phyloP scores from a whole-genome alignment of 2,888 invertebrate genomes.

The Agrilus cyanescens region DNA sequence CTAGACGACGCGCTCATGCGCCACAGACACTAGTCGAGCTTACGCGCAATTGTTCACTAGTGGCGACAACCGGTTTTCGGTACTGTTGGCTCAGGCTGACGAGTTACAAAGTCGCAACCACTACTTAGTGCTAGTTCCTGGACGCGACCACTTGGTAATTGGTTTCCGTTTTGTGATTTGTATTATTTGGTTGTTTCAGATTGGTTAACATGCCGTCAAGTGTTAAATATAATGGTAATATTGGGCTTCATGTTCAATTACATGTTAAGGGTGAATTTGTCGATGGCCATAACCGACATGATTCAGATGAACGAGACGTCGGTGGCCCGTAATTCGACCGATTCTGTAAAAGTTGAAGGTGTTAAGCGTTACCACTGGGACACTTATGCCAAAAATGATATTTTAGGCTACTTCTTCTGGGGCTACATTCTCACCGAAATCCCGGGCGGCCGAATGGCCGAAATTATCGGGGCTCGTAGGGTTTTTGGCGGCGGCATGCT shows the following conservation, averaged over 20 bases:
- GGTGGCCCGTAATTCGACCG: conserved; percentile 18
- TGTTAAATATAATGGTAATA: conserved; percentile 73
- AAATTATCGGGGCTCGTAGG: conserved; percentile 66
- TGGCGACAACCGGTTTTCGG: no score
- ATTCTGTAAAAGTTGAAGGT: conserved; percentile 23
- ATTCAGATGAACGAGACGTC: conserved; percentile 32
- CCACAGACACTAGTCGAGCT: no score
- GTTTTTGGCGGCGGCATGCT: conserved; percentile 83
- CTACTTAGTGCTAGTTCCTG: no score
- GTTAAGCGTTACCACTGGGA: conserved; percentile 55
- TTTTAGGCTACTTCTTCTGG: conserved; percentile 84
- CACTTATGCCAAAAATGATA: conserved; percentile 63
- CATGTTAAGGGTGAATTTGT: conserved; percentile 75
- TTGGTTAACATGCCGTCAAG: conserved; percentile 65
- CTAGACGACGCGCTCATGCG: no score
- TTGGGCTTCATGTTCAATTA: conserved; percentile 85
- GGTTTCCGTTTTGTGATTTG: no score
- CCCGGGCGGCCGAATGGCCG: conserved; percentile 78
- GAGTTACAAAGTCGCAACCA: no score
- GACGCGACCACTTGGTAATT: no score
- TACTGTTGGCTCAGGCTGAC: no score
- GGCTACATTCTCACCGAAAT: conserved; percentile 83
- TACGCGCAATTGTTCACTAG: no score
- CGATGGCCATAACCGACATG: conserved; percentile 81
- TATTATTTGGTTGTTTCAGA: conserved; percentile 38